Evolutionary conservation across 2,797 vertebrate genomes (phyloP), one percentile per base, ranked within the genome.

Genomic region (Zenarchopterus dispar): DNA sequence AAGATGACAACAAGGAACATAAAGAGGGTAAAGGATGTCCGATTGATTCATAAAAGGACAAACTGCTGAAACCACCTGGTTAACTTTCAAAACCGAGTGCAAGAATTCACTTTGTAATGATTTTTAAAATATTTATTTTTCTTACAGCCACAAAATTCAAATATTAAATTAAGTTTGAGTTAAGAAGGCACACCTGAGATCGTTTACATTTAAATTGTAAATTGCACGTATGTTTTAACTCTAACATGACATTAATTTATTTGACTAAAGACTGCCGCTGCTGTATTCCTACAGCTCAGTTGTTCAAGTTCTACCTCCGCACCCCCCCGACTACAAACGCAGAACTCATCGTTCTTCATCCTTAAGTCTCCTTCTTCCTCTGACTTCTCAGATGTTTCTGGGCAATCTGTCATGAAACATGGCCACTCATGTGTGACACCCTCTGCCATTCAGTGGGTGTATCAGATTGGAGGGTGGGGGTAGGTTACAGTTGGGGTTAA

Each of bases 1-100:
- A 96, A 62, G 95, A 97, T 11, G 94, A 96, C 66, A 95, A 89
- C 80, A 93, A 93, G 77, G 96, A 97, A 73, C 84, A 87, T 41
- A 97, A 96, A 87, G 96, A 97, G 92, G 96, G 96, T 95, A 36
- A 46, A 24, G 50, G 8, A 39, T 26, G 15, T 13, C 8, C 58
- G 46, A 10, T 13, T 6, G 48, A 46, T 54, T 36, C 48, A 31
- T 5, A 6, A 28, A 23, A 23, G 21, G 15, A 47, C 13, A 39
- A 39, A 39, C 36, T 15, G 11, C 8, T 46, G 19, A 46, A 21
- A 31, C 8, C 28, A 31, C 8, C 28, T 31, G 8, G 24, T 24
- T 24, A 24, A 2, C 24, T 5, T 28, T 28, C 28, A 28, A 28
- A 36, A 11, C 1, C 1, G 10, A 36, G 33, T 36, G 9, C 9